A percentile compares a stretch with the other conserved stretches of the same genome.
phyloP scores from a whole-genome alignment of 2,113 vertebrate species.

The Sturnira hondurensis region DNA sequence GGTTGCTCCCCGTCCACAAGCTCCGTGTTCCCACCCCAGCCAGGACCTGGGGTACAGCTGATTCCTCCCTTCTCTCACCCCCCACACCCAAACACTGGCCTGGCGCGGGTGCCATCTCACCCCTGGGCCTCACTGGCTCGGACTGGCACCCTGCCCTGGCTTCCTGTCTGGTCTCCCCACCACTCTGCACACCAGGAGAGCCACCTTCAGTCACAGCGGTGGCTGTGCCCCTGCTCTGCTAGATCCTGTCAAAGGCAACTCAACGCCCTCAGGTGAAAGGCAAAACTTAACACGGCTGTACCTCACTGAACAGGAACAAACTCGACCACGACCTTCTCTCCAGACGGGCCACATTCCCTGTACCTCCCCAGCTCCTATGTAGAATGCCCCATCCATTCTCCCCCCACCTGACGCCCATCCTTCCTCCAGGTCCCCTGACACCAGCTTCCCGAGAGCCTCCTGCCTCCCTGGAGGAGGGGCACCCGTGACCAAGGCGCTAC shows the following conservation, averaged over 20 bases:
- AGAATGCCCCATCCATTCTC: accelerated
- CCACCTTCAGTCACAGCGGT: background rate
- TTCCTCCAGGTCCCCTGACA: background rate
- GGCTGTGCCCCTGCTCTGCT: accelerated
- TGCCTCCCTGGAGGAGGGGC: background rate
- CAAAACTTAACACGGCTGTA: background rate
- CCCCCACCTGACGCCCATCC: background rate
- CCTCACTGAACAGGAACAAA: background rate
- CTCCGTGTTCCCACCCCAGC: background rate
- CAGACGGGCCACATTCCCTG: accelerated
- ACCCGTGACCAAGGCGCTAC: accelerated
- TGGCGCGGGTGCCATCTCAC: background rate
- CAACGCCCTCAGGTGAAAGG: background rate
- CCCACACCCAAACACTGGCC: background rate
- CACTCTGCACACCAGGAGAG: background rate
- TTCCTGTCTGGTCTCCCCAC: background rate
- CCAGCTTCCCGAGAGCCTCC: background rate
- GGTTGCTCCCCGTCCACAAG: background rate
- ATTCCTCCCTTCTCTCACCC: background rate
- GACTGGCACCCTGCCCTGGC: background rate
- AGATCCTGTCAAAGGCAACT: background rate
- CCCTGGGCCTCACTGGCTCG: background rate
- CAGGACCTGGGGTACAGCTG: background rate
- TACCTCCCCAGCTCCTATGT: no score
- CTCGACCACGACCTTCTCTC: background rate